Evolutionary conservation across 2,888 invertebrate genomes (phyloP).

Genomic region (Trissonchulus latispiculum): DNA sequence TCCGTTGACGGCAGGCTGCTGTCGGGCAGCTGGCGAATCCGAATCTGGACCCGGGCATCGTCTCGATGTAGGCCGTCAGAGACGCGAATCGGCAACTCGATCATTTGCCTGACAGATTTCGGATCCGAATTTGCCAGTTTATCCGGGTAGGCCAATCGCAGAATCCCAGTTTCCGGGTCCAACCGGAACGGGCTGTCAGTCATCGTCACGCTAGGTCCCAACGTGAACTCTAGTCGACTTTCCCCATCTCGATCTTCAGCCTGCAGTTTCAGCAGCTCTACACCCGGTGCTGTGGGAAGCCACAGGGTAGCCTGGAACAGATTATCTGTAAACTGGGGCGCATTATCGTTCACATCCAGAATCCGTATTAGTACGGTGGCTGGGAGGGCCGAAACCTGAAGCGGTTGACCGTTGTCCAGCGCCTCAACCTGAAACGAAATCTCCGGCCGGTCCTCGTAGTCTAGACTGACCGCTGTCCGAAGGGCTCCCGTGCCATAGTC

Average conservation of each 20-base stretch:
- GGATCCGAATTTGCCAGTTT: too few species aligned
- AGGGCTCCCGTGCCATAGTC: background rate
- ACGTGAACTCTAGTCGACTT: too few species aligned
- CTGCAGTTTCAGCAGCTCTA: too few species aligned
- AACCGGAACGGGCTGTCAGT: background rate
- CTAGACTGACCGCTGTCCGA: background rate
- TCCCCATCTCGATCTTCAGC: too few species aligned
- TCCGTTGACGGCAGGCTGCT: slow-evolving; percentile 22
- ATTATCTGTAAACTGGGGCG: slow-evolving; percentile 52
- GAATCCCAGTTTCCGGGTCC: slow-evolving; percentile 1
- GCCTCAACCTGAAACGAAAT: too few species aligned
- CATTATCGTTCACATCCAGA: slow-evolving; percentile 79
- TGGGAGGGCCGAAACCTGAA: too few species aligned
- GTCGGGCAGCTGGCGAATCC: too few species aligned
- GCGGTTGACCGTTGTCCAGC: too few species aligned
- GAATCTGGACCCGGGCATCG: slow-evolving; percentile 19
- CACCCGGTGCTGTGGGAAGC: background rate
- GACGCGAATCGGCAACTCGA: too few species aligned
- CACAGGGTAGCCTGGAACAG: background rate
- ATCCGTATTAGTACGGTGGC: slow-evolving; percentile 45
- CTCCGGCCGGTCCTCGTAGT: background rate
- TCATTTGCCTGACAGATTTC: too few species aligned
- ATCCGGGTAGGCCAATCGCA: too few species aligned
- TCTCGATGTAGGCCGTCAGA: slow-evolving; percentile 32
- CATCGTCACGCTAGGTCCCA: too few species aligned